These are phyloP conservation scores for Saturnia japonica DNA, from an alignment of 2,888 invertebrate genomes.

Conservation along the genomic window DNA sequence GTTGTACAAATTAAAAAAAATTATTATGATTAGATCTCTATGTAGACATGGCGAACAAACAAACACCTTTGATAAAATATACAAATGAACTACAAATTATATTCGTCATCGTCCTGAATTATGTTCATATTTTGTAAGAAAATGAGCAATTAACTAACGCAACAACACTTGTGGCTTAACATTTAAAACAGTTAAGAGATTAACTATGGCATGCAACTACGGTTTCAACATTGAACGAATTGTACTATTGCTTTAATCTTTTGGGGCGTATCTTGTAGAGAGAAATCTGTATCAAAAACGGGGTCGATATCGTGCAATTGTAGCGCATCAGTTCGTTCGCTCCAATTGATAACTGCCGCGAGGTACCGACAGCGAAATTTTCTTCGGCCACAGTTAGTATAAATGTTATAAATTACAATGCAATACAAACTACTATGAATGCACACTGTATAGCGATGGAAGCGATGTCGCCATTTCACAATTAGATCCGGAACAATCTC, in stretches of 20 bases:
- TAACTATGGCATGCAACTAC: constrained; percentile 22
- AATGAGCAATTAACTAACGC: background rate
- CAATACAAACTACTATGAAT: constrained; percentile 30
- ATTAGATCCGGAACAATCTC: constrained; percentile 76
- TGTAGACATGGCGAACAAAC: too few relatives aligned
- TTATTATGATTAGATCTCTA: too few relatives aligned
- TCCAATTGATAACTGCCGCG: constrained; percentile 75
- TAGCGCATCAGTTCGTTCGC: constrained; percentile 62
- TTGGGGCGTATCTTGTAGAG: constrained; percentile 37
- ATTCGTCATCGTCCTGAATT: too few relatives aligned
- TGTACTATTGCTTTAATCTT: constrained; percentile 42
- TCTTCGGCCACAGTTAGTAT: constrained; percentile 55
- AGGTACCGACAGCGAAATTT: constrained; percentile 62
- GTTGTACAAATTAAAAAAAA: too few relatives aligned
- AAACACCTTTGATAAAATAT: too few relatives aligned
- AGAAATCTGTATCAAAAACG: constrained; percentile 53
- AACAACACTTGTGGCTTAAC: constrained; percentile 11
- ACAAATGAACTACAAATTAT: too few relatives aligned
- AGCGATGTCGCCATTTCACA: constrained; percentile 56
- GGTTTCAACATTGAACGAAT: constrained; percentile 37
- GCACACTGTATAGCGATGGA: constrained; percentile 31
- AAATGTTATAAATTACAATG: constrained; percentile 30
- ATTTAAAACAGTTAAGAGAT: constrained; percentile 18
- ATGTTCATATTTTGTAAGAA: background rate
- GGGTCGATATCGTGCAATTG: constrained; percentile 69